A percentile compares a stretch with the other conserved stretches of the same genome.
These are phyloP conservation scores for Pelobates cultripes DNA, from an alignment of 2,797 vertebrate species.

Conservation along the genomic window DNA sequence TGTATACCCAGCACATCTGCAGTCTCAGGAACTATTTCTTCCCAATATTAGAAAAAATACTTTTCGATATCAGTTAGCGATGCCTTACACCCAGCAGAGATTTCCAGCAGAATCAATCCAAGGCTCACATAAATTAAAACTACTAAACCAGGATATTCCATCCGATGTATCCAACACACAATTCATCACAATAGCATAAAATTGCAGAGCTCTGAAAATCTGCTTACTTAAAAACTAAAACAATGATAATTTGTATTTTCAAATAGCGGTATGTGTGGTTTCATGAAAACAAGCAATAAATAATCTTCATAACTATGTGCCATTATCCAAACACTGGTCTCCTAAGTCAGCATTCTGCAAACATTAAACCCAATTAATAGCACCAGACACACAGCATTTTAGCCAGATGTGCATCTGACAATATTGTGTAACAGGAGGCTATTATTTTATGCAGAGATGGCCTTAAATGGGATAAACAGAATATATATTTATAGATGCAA, in stretches of 20 bases:
- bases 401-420: neutral
- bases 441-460: neutral
- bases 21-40: too few species aligned
- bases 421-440: neutral
- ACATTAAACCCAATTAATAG: constrained; percentile 5
- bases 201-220: too few species aligned
- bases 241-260: neutral
- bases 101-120: too few species aligned
- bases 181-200: too few species aligned
- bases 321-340: neutral
- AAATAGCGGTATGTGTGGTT: neutral
- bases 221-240: too few species aligned
- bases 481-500: constrained; percentile 10
- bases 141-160: too few species aligned
- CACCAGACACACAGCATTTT: neutral
- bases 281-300: constrained; percentile 2
- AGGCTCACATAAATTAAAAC: too few species aligned
- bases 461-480: neutral
- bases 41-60: too few species aligned
- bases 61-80: too few species aligned
- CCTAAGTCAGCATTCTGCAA: neutral
- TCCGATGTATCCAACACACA: too few species aligned
- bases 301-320: neutral
- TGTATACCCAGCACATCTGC: too few species aligned
- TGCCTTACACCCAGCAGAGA: too few species aligned